Evolutionary conservation across 2,113 vertebrate species (phyloP).

Genomic region (Struthio camelus): DNA sequence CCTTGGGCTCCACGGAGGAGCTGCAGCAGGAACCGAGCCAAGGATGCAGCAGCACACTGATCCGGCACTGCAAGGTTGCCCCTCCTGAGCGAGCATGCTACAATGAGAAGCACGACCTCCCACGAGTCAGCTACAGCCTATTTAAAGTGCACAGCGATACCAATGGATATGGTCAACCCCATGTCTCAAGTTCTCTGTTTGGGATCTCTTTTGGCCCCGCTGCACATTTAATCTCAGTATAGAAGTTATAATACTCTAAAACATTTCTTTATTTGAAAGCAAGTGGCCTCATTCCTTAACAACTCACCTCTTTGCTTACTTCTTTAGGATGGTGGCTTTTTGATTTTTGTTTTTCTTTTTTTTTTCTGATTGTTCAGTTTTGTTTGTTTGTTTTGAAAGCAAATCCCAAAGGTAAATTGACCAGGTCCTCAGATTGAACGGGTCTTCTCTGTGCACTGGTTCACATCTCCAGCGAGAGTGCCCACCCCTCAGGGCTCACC

Average conservation of each 20-base stretch:
- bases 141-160: no score
- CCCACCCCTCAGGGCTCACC: not conserved
- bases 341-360: no score
- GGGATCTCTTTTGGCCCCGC: not conserved
- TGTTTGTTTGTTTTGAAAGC: not conserved
- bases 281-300: not conserved
- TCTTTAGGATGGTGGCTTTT: not conserved
- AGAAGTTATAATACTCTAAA: not conserved
- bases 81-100: no score
- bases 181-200: no score
- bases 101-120: no score
- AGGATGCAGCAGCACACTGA: no score
- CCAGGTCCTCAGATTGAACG: not conserved
- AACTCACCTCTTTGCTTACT: not conserved
- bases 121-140: no score
- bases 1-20: no score
- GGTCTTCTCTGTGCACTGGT: rapidly evolving
- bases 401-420: not conserved
- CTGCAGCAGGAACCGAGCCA: no score
- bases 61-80: no score
- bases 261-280: not conserved
- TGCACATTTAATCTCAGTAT: not conserved
- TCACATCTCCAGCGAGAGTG: not conserved
- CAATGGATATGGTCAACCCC: no score
- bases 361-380: no score